Evolutionary conservation across 2,113 vertebrate genomes (phyloP).

Genomic region (Emydura subglobosa): DNA sequence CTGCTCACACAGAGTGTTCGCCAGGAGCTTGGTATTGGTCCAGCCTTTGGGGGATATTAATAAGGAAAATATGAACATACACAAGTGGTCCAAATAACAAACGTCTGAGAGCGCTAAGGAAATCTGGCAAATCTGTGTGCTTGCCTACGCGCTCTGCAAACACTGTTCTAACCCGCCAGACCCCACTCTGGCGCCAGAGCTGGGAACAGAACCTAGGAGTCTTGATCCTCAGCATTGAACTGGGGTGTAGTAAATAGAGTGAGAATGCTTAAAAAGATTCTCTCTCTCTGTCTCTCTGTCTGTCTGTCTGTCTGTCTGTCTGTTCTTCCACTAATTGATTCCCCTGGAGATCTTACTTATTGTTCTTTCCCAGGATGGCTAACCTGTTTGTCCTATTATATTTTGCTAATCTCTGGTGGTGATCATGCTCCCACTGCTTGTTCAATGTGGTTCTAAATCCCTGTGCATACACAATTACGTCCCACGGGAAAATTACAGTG

Average conservation of each 20-base stretch:
- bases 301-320: too few relatives aligned
- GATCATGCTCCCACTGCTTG: neutral
- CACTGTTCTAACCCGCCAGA: neutral
- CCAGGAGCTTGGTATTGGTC: neutral
- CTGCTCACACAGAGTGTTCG: neutral
- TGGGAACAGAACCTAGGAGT: neutral
- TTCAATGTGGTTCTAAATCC: constrained; percentile 25
- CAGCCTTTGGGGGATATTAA: neutral
- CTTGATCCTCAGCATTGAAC: neutral
- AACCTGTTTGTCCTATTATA: neutral
- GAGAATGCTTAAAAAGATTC: neutral
- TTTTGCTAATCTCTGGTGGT: constrained; percentile 35
- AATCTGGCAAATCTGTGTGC: neutral
- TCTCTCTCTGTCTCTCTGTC: too few relatives aligned
- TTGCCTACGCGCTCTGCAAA: neutral
- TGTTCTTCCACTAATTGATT: neutral
- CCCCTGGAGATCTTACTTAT: constrained; percentile 12
- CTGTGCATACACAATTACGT: constrained; percentile 23
- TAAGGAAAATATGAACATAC: neutral
- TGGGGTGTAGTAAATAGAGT: neutral
- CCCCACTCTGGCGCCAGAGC: neutral
- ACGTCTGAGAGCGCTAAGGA: neutral
- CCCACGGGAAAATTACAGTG: constrained; percentile 60
- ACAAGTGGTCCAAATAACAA: rapidly evolving
- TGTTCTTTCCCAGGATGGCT: neutral